Conservation (phyloP, 2,113 vertebrate species). For the Acrocephalus kingi region DNA sequence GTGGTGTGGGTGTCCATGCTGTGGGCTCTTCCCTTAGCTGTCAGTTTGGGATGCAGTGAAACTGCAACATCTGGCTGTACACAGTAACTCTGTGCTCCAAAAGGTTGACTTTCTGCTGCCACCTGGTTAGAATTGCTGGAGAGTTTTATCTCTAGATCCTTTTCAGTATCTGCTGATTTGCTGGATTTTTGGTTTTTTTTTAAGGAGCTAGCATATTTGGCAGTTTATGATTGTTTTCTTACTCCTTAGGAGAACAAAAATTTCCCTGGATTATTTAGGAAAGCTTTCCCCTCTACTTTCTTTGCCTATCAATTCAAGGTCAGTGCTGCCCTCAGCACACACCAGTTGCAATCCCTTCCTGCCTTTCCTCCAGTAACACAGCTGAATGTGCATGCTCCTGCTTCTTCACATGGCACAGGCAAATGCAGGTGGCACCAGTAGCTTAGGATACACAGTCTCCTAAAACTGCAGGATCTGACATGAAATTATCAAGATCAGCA, state of each 20-base stretch:
- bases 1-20: neutral
- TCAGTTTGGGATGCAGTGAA: neutral
- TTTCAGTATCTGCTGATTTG: neutral
- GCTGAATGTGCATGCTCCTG: rapidly evolving
- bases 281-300: neutral
- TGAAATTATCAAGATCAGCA: neutral
- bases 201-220: neutral
- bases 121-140: neutral
- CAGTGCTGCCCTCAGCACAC: neutral
- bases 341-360: neutral
- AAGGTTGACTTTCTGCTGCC: neutral
- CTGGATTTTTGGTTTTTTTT: neutral
- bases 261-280: neutral
- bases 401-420: neutral
- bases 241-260: neutral
- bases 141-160: neutral
- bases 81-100: neutral
- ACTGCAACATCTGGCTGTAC: neutral
- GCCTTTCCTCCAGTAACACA: neutral
- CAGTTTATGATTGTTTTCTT: neutral
- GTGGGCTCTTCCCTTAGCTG: too few relatives aligned
- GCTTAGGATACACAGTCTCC: neutral
- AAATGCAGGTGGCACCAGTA: neutral
- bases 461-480: neutral
- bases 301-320: neutral